A percentile compares a stretch with the other conserved stretches of the same genome.
phyloP scores from a whole-genome alignment of 2,797 vertebrate species.

The Mormyrops attenuatus region DNA sequence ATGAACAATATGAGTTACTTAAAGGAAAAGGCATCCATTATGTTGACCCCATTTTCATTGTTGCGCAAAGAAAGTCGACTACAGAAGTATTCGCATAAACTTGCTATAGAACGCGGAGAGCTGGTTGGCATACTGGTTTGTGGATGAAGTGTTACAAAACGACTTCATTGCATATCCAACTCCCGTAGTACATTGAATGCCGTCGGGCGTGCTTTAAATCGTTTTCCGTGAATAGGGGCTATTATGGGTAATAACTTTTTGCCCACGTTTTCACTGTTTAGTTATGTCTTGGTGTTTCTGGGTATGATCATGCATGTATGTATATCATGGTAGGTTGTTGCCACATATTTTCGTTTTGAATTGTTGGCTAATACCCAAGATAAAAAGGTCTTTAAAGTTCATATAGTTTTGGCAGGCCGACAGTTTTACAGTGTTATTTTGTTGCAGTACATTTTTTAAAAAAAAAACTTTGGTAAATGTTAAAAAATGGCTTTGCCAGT shows the following conservation, averaged over 20 bases:
- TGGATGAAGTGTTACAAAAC: background rate
- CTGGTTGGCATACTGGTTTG: background rate
- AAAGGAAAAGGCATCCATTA: background rate
- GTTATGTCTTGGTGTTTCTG: background rate
- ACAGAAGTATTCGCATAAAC: background rate
- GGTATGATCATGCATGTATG: background rate
- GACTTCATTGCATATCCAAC: slow-evolving; percentile 3
- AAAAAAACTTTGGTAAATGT: background rate
- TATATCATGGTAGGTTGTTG: background rate
- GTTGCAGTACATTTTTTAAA: background rate
- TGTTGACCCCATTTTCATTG: background rate
- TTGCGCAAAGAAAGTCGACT: background rate
- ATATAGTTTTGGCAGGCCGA: background rate
- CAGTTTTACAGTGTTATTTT: background rate
- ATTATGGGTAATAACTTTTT: background rate
- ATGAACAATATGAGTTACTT: background rate
- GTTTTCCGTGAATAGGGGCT: slow-evolving; percentile 45
- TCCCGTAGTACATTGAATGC: background rate
- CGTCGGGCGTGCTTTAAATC: slow-evolving; percentile 29
- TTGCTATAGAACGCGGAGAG: background rate
- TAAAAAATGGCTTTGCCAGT: background rate
- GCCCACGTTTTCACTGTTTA: background rate
- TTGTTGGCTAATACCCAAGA: background rate
- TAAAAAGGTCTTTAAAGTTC: background rate
- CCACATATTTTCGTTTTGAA: background rate